Base-by-base conservation (phyloP, 2,888 invertebrate genomes). In the Xestia ashworthii region DNA sequence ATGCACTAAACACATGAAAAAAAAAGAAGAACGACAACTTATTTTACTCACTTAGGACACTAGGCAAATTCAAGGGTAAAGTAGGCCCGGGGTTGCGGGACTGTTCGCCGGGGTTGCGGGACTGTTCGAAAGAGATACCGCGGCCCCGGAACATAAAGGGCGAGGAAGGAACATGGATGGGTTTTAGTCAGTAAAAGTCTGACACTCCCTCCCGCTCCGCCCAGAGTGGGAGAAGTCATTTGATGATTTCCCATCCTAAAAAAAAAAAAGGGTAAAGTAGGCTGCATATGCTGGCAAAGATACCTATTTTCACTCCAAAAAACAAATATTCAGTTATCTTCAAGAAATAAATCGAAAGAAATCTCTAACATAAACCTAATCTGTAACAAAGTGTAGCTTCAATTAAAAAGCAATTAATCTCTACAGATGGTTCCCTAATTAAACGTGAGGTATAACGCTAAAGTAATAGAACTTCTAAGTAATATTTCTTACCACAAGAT, bases 401-500 rank as follows among this genome's bases (percentile, higher is more conserved):
- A 74, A 79, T 74, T 60, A 25, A 60, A 60, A 81, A 81, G 32
- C 50, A 68, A 80, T 80, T 71, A 71, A n/a, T 53, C 22, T 12
- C 1, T 16, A 60, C 70, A 80, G 70, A 60, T 71, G 79, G 41
- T 75, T 53, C 44, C 46, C 32, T 32, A 38, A 62, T 53, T 44
- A 66, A 66, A 81, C 60, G 22, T 70, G 50, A 67, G 70, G 67
- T 73, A 50, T 58, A 73, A 74, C 70, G 25, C 22, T 11, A 53
- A 80, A 84, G 67, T 80, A 50, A 80, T 68, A 53, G 53, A 69
- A 81, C 70, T 82, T 76, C 14, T 14, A 66, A 84, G 69, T 81
- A 44, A 81, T 72, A 77, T 74, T 71, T 81, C 68, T 69, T 65
- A 62, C 66, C 68, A 62, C 44, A 78, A 85, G 74, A 85, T 85